Evolutionary conservation across 1,140 invertebrate genomes (phyloP).

Genomic region (Euura lappo): DNA sequence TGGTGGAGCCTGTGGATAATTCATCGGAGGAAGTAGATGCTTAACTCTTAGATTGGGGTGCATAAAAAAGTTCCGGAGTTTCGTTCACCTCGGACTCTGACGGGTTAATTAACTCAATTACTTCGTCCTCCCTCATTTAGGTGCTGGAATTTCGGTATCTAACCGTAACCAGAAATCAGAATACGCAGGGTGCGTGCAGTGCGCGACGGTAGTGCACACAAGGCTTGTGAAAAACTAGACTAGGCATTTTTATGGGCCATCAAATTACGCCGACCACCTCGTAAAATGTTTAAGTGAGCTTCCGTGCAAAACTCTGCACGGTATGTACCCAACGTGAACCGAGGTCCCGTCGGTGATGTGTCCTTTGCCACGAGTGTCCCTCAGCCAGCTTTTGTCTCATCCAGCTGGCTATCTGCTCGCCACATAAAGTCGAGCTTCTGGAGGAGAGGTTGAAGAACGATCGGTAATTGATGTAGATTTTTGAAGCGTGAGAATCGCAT

Average conservation of each 20-base stretch:
- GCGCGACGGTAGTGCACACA: background rate
- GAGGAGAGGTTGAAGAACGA: background rate
- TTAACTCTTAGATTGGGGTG: background rate
- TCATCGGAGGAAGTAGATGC: background rate
- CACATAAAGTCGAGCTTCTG: too few species aligned
- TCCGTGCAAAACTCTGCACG: slow-evolving; percentile 49
- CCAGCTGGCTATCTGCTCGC: too few species aligned
- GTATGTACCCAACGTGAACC: background rate
- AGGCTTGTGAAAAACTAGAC: slow-evolving; percentile 52
- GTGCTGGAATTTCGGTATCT: background rate
- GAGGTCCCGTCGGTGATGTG: too few species aligned
- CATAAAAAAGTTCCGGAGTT: background rate
- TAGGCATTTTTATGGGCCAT: slow-evolving; percentile 62
- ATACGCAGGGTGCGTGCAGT: background rate
- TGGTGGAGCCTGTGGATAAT: background rate
- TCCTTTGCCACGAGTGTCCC: too few species aligned
- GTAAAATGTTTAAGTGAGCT: slow-evolving; percentile 60
- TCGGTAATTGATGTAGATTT: background rate
- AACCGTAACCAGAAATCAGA: background rate
- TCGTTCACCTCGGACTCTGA: background rate
- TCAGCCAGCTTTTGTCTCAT: too few species aligned
- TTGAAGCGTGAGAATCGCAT: background rate
- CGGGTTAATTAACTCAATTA: background rate
- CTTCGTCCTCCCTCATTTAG: too few species aligned
- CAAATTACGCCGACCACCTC: slow-evolving; percentile 62